Base-by-base conservation (phyloP, 2,113 vertebrate genomes). In the Nerophis ophidion region DNA sequence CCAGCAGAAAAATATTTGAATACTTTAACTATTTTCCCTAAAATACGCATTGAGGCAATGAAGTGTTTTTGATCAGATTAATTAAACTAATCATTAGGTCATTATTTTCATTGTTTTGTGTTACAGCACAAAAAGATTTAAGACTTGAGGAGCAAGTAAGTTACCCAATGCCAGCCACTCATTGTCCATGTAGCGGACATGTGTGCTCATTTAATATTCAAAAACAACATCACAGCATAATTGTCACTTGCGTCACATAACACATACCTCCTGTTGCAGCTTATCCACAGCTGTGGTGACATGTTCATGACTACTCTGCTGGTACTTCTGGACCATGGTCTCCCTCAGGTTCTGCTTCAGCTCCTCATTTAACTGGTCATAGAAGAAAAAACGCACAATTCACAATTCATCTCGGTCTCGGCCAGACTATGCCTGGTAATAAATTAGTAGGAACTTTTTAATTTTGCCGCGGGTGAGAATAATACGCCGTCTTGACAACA, bases 341-440 rank as follows among this genome's bases (percentile, higher is more conserved):
- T 89, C 87, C 75, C 86, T 94, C 79, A 99, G 81, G 73, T 93
- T 94, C 60, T 91, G 89, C 84, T 98, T 98, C 79, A 99, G 91
- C 76, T 98, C 97, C 4, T 86, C 76, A 51, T 92, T 98, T 81
- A 99, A 77, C 97, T 99, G 76, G 33, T 63, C 34, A 74, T 26
- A 74, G 6, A 75, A 49, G 65, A 50, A 76, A 4, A 59, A 6
- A 76, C 35, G 70, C 16, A 65, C 4, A 48, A 60, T 2, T 35
- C 49, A 55, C 5, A 53, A 48, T 42, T 68, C 46, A 40, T 36
- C 11, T 51, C 44, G 65, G 60, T 15, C 48, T 15, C 48, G 60
- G 51, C 46, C 0, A 15, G 13, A 58, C 57, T 38, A 48, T 12
- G 38, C 38, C 17, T 26, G 26, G 19, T 56, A 44, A 46, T 50